These are phyloP conservation scores for Mythimna albipuncta DNA, from an alignment of 2,888 invertebrate species.

Conservation along the genomic window DNA sequence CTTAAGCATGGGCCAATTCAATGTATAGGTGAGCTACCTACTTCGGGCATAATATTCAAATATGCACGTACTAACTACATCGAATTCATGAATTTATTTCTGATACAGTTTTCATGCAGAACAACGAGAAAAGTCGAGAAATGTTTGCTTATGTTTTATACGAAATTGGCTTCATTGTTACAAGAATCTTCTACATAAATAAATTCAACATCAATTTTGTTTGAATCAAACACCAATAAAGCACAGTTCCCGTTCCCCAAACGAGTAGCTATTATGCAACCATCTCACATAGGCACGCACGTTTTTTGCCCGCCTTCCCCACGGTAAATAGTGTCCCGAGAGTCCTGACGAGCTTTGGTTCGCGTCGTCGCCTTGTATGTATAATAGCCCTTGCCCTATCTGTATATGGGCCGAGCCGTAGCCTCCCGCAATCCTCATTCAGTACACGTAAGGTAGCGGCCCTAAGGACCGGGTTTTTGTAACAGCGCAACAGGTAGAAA, in stretches of 20 bases:
- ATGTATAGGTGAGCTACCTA: slow-evolving; percentile 23
- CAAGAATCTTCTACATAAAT: neutral
- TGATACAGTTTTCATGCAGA: slow-evolving; percentile 25
- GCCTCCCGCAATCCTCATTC: slow-evolving; percentile 89
- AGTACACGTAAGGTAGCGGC: slow-evolving; percentile 91
- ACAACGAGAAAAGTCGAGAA: slow-evolving; percentile 39
- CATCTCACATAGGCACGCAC: slow-evolving; percentile 80
- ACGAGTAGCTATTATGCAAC: slow-evolving; percentile 86
- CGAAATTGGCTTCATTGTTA: slow-evolving; percentile 5
- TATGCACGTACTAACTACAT: slow-evolving; percentile 23
- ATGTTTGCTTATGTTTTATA: neutral
- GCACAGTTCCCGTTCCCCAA: slow-evolving; percentile 81
- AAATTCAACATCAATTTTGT: slow-evolving; percentile 31
- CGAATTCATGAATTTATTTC: slow-evolving; percentile 40
- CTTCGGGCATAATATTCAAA: slow-evolving; percentile 42
- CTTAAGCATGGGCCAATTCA: slow-evolving; percentile 47
- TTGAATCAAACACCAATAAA: slow-evolving; percentile 78
- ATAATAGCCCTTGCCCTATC: slow-evolving; percentile 89
- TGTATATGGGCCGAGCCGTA: slow-evolving; percentile 90
- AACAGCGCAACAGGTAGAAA: slow-evolving; percentile 91
- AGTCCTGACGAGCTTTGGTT: slow-evolving; percentile 77
- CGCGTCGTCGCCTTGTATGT: slow-evolving; percentile 74
- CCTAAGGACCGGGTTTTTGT: slow-evolving; percentile 90
- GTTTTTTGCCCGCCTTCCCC: slow-evolving; percentile 84
- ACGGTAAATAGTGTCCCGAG: slow-evolving; percentile 84